These are phyloP conservation scores for Theristus sp. DNA, from an alignment of 2,888 invertebrate species.

Conservation along the genomic window DNA sequence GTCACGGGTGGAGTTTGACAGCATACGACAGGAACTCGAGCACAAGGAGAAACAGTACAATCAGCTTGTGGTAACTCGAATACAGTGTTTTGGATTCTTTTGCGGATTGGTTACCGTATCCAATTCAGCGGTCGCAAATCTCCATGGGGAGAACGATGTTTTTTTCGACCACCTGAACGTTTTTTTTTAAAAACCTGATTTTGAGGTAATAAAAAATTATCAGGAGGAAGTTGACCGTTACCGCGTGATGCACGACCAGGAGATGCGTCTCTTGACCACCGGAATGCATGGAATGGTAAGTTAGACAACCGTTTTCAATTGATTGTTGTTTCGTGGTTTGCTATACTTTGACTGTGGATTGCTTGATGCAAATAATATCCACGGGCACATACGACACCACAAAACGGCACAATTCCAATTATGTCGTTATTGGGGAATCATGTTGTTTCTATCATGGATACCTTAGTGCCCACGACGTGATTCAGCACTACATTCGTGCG, in stretches of 20 bases:
- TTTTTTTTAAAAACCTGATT: too few species aligned
- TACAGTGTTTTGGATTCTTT: too few species aligned
- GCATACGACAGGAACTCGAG: conserved; percentile 1
- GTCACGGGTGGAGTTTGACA: conserved; percentile 6
- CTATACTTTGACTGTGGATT: not conserved
- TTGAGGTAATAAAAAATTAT: not conserved
- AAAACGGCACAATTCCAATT: too few species aligned
- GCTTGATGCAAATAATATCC: not conserved
- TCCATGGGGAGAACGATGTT: too few species aligned
- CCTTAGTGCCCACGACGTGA: too few species aligned
- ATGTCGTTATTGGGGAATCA: too few species aligned
- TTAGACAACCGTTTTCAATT: not conserved
- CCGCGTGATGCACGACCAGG: conserved; percentile 8
- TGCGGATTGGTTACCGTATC: too few species aligned
- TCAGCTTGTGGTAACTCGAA: not conserved
- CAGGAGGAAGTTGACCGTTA: conserved; percentile 8
- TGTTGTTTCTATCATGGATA: too few species aligned
- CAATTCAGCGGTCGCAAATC: too few species aligned
- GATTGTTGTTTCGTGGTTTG: not conserved
- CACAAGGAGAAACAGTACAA: conserved; percentile 5
- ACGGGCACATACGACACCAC: not conserved
- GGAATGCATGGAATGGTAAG: conserved; percentile 7
- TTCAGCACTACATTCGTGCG: too few species aligned
- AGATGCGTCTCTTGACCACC: conserved; percentile 7
- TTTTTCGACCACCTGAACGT: too few species aligned